phyloP scores from a whole-genome alignment of 2,888 invertebrate genomes.

The Nomada ruficornis region DNA sequence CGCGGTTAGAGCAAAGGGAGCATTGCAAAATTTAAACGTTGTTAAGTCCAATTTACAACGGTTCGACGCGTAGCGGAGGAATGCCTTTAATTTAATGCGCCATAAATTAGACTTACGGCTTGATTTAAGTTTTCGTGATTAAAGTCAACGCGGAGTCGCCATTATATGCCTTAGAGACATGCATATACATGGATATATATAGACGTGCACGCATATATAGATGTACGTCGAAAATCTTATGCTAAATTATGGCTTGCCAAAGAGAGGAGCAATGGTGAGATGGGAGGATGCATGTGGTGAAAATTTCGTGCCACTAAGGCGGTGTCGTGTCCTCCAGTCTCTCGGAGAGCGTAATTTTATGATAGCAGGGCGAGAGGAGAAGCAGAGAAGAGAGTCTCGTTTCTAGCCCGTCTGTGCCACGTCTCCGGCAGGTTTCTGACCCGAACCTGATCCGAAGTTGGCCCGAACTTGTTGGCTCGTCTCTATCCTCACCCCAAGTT shows the following conservation, averaged over 20 bases:
- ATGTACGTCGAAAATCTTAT: slow-evolving; percentile 22
- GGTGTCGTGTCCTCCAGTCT: slow-evolving; percentile 21
- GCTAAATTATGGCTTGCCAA: slow-evolving; percentile 20
- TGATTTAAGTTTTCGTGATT: slow-evolving; percentile 42
- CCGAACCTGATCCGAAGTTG: slow-evolving; percentile 60
- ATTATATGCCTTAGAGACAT: background rate
- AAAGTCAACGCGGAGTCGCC: slow-evolving; percentile 21
- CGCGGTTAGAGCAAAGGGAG: background rate
- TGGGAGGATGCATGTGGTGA: slow-evolving; percentile 9
- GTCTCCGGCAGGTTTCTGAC: slow-evolving; percentile 62
- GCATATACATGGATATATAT: background rate
- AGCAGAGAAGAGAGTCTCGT: slow-evolving; percentile 33
- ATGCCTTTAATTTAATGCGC: slow-evolving; percentile 35
- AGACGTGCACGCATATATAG: background rate
- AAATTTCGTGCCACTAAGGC: slow-evolving; percentile 29
- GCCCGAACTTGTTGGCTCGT: slow-evolving; percentile 42
- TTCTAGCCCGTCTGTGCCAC: slow-evolving; percentile 51
- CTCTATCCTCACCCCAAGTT: slow-evolving; percentile 15
- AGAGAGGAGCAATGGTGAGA: too few species aligned
- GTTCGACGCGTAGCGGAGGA: background rate
- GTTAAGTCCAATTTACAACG: slow-evolving; percentile 36
- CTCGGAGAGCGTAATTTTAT: slow-evolving; percentile 53
- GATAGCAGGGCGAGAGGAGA: slow-evolving; percentile 6
- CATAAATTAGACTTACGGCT: slow-evolving; percentile 30
- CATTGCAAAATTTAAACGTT: background rate